These are phyloP conservation scores for Narcine bancroftii DNA, from an alignment of 2,113 vertebrate species.

Conservation along the genomic window DNA sequence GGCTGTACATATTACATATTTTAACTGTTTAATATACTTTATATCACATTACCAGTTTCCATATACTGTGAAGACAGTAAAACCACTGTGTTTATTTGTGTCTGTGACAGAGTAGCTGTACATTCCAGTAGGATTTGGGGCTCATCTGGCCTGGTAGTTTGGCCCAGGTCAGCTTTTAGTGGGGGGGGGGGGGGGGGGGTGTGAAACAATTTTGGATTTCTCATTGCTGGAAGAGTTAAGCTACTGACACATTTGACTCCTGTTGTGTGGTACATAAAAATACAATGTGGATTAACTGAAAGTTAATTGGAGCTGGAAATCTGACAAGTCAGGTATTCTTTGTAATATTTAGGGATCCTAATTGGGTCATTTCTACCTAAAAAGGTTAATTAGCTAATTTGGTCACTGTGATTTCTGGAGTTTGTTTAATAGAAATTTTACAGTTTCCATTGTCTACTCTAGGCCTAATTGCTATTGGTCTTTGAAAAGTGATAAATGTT, in stretches of 20 bases:
- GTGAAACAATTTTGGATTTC: background rate
- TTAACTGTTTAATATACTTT: conserved; percentile 27
- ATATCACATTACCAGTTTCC: conserved; percentile 8
- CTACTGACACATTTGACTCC: background rate
- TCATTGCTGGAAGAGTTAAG: background rate
- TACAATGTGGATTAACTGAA: background rate
- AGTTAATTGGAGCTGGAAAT: conserved; percentile 21
- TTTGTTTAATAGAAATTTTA: conserved; percentile 14
- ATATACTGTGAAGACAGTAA: background rate
- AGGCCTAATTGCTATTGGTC: background rate
- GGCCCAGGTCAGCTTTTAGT: background rate
- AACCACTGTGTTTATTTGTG: background rate
- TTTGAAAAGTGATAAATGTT: background rate
- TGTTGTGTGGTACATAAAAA: background rate
- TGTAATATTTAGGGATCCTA: background rate
- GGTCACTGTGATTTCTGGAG: conserved; percentile 12
- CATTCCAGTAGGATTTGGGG: conserved; percentile 25
- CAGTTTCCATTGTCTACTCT: background rate
- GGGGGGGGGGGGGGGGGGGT: too few species aligned
- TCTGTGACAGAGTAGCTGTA: conserved; percentile 16
- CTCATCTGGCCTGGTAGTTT: background rate
- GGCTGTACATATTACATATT: conserved; percentile 20
- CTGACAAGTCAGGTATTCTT: conserved; percentile 4
- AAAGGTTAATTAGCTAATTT: background rate
- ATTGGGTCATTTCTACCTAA: conserved; percentile 2